Evolutionary conservation across 64 coral and sea anemone species (phyloP), one percentile per base, ranked within the genome.

Genomic region (Montipora foliosa): DNA sequence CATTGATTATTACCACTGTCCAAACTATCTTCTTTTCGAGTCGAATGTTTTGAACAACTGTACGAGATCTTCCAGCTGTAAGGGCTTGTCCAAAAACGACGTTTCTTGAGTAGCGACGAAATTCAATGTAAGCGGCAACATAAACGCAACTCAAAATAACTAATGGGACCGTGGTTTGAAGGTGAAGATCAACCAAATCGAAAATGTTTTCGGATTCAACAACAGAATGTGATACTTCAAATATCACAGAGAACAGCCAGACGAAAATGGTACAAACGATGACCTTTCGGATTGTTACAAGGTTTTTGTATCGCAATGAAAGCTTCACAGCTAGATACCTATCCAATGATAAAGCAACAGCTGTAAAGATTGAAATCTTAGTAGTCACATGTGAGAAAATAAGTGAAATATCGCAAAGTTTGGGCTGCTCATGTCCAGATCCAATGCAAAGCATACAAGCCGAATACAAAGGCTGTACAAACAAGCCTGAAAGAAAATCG

Each of bases 61-160:
- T 22, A 22, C 22, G 22, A 22, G 22, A 22, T 22, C 22, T 22
- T 22, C 22, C 22, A 22, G 22, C 22, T 22, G 22, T 22, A 22
- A 22, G 44, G 4, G 67, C n/a, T 10, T 16, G 78, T 55, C 2
- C 87, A 64, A 96, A 89, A 3, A 90, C 80, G 8, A 87, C 16
- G 67, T 93, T 96, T 90, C 95, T 93, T 47, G 72, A 84, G 61
- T 96, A 87, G 10, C 86, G 91, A 57, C 91, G 92, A 57, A 96
- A 93, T 50, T 89, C 87, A 2, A 90, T 60, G 78, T 96, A 96
- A 3, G 95, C 93, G 0, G 95, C 95, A 29, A 78, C 12, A 20
- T 84, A 87, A 10, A 87, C 70, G 20, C 79, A 44, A 7, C 81
- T 21, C 3, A 96, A 52, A 4, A 88, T 62, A 0, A 74, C 25